Evolutionary conservation across 2,797 vertebrate species (phyloP), one percentile per base, ranked within the genome.

Genomic region (Typhlichthys eigenmanni): DNA sequence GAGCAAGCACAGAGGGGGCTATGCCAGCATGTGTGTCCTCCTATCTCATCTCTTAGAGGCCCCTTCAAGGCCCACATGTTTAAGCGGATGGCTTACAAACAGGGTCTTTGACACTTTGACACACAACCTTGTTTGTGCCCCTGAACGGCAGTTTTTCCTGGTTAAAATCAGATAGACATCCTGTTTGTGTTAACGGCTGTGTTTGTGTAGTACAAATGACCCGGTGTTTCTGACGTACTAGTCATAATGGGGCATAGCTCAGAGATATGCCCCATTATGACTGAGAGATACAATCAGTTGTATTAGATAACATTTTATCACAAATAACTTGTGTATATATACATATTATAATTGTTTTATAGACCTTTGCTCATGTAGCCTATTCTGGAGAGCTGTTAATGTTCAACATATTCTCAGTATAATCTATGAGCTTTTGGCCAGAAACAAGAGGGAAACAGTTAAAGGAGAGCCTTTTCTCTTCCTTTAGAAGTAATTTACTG

Each of bases 401-500:
- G 43, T 34, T 6, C 3, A 6, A 17, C 29, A 67, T 13, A 0
- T 65, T 11, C 72, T 55, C 75, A 71, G 59, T 16, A 47, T 71
- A 34, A 5, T 58, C 17, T 10, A 10, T 60, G 58, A 58, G 58
- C 58, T 72, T 63, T 43, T 59, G 49, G 72, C 70, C 75, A 76
- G 73, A 69, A 45, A 34, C 38, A 78, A 76, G 70, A 86, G 69
- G 50, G 66, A 71, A 84, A 65, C 58, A 72, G 55, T 78, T 74
- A 71, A 69, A 70, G 60, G 16, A 65, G 54, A 58, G 32, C 69
- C 86, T 84, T 78, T 76, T 82, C 76, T 83, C 66, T 58, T 66
- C 58, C 34, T 24, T 6, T 69, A 71, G 9, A 34, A 61, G 65
- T 50, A 47, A 72, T 84, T 90, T 85, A 83, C 89, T 81, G 80